phyloP scores from a whole-genome alignment of 30 jellyfish, hydroid and myxozoan genomes.

The Aurelia aurita region DNA sequence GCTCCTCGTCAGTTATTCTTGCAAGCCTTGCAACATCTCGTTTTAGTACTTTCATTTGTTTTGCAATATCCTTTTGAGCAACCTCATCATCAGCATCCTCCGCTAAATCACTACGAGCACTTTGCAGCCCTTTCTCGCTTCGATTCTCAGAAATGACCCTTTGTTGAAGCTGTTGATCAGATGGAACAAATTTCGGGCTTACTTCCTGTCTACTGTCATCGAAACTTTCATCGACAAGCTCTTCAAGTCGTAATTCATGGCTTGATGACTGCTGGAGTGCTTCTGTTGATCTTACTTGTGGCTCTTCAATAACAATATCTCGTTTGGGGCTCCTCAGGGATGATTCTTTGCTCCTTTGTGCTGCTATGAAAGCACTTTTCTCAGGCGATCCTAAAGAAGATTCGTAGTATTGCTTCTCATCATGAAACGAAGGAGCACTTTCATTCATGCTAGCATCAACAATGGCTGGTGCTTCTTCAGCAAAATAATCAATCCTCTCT shows the following conservation, averaged over 20 bases:
- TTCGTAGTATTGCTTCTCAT: neutral
- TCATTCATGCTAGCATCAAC: neutral
- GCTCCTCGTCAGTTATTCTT: conserved; percentile 14
- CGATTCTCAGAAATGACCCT: neutral
- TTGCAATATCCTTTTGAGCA: neutral
- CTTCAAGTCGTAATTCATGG: conserved; percentile 56
- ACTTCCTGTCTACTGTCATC: neutral
- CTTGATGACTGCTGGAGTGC: conserved; percentile 28
- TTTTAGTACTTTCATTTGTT: neutral
- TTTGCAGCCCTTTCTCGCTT: neutral
- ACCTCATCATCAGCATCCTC: neutral
- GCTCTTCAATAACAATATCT: conserved; percentile 36
- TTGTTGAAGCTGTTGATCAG: neutral
- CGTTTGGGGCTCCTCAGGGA: no score
- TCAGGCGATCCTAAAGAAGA: neutral
- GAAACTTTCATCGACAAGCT: conserved; percentile 45
- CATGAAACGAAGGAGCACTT: neutral
- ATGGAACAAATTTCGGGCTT: neutral
- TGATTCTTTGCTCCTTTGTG: no score
- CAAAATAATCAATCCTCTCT: neutral
- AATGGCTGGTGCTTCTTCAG: neutral
- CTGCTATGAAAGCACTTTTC: neutral
- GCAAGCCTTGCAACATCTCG: neutral
- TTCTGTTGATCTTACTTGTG: conserved; percentile 2
- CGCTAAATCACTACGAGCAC: neutral